Conservation (phyloP, 2,113 vertebrate species). For the Apaloderma vittatum region DNA sequence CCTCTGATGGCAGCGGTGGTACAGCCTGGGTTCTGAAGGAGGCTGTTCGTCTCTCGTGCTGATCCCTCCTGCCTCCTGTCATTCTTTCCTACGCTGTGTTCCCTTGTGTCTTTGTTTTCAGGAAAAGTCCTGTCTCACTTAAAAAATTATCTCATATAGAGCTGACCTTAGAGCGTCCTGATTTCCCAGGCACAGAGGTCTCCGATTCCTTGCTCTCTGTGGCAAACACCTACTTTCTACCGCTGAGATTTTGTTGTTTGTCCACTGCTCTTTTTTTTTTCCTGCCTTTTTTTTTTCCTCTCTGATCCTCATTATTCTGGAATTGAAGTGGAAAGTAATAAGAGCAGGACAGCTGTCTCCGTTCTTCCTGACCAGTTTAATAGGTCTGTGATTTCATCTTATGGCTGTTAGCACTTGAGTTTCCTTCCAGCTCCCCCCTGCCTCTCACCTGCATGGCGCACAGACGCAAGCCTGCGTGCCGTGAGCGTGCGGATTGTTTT, state of each 20-base stretch:
- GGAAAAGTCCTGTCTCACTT: not conserved
- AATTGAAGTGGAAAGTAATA: slow-evolving; percentile 34
- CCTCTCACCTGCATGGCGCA: not conserved
- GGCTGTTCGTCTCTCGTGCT: not conserved
- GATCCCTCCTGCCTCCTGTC: not conserved
- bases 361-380: slow-evolving; percentile 41
- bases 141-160: not conserved
- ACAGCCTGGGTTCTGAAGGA: not conserved
- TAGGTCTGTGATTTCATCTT: slow-evolving; percentile 19
- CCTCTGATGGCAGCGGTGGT: not conserved
- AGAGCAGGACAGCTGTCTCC: slow-evolving; percentile 3
- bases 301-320: slow-evolving; percentile 11
- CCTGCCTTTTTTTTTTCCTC: not conserved
- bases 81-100: not conserved
- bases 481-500: not conserved
- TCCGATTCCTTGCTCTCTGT: not conserved
- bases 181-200: not conserved
- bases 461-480: not conserved
- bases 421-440: not conserved
- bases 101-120: not conserved
- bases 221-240: not conserved
- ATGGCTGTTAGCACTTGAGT: not conserved
- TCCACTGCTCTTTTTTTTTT: not conserved
- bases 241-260: not conserved
- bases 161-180: not conserved